Evolutionary conservation across 1,140 invertebrate species (phyloP).

Genomic region (Zaprionus lachaisei): DNA sequence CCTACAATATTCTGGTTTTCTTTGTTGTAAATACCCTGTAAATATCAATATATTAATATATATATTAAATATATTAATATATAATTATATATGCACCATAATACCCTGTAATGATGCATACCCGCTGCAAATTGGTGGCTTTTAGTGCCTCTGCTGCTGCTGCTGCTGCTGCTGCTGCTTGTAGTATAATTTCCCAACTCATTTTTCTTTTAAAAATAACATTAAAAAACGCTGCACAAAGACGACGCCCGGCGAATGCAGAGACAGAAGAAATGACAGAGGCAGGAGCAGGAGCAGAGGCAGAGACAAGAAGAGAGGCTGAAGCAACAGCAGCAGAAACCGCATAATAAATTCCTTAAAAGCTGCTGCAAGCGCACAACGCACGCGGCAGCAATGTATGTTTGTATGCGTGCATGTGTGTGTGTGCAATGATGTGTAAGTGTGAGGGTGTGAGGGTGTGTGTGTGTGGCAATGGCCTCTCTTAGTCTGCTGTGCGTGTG

Average conservation of each 20-base stretch:
- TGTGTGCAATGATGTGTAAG: not conserved
- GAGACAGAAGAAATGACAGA: no score
- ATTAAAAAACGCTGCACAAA: conserved; percentile 1
- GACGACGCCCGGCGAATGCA: not conserved
- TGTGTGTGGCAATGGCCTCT: conserved; percentile 46
- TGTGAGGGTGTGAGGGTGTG: conserved; percentile 3
- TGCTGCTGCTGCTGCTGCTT: not conserved
- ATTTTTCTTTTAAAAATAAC: not conserved
- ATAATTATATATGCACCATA: not conserved
- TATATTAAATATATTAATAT: no score
- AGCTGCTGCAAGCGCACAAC: conserved; percentile 8
- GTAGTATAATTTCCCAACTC: not conserved
- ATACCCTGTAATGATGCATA: not conserved
- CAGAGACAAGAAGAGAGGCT: no score
- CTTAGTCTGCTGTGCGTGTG: no score
- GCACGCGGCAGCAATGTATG: not conserved
- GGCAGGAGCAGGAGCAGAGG: no score
- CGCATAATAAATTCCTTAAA: conserved; percentile 7
- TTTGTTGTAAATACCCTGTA: no score
- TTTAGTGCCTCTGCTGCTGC: not conserved
- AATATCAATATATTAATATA: no score
- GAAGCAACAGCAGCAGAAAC: not conserved
- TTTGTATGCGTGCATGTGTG: not conserved
- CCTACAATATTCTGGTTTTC: no score
- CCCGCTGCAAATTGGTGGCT: not conserved